phyloP scores from a whole-genome alignment of 2,113 vertebrate species.

The Oenanthe oenanthe region DNA sequence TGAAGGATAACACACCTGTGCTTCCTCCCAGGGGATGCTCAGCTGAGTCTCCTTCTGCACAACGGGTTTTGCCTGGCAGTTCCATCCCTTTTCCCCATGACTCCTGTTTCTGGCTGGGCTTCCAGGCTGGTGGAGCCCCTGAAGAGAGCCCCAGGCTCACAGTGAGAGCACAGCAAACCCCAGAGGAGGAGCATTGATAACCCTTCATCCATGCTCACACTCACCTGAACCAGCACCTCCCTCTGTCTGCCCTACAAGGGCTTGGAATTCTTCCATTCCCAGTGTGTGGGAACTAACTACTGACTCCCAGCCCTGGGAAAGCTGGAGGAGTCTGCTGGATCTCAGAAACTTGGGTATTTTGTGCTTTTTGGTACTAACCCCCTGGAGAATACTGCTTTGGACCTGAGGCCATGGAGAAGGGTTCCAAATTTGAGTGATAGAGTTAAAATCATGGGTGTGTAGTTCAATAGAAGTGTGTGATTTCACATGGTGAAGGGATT shows the following conservation, averaged over 20 bases:
- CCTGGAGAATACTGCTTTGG: no score
- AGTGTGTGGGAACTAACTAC: neutral
- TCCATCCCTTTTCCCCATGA: neutral
- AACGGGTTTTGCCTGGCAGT: neutral
- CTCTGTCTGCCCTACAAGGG: neutral
- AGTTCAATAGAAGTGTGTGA: no score
- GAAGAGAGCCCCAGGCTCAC: accelerated
- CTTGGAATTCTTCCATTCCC: neutral
- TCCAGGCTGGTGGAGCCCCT: neutral
- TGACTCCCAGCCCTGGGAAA: neutral
- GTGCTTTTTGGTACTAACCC: no score
- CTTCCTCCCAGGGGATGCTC: neutral
- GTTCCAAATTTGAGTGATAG: no score
- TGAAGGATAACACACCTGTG: neutral
- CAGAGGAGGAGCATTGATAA: accelerated
- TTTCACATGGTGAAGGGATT: no score
- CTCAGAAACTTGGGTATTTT: no score
- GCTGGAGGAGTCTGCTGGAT: neutral
- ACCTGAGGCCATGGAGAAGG: no score
- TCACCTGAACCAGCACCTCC: neutral
- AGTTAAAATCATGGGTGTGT: no score
- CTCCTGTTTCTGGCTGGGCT: neutral
- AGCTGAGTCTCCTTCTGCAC: neutral
- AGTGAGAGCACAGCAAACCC: neutral
- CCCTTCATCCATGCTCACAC: neutral